Evolutionary conservation across 2,113 vertebrate genomes (phyloP).

Genomic region (Cnemophilus loriae): DNA sequence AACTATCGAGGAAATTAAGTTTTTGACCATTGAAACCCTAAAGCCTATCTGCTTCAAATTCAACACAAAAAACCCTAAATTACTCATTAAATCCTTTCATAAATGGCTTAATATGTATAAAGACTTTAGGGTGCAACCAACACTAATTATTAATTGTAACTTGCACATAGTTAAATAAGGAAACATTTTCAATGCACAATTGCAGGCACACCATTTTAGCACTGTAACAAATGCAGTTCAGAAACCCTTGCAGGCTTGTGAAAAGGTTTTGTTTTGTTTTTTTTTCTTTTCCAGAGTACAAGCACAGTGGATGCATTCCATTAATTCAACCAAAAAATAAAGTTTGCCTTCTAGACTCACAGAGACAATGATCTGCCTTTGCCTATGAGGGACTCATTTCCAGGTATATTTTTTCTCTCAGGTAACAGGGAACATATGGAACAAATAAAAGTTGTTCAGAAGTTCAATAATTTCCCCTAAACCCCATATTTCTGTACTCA

Average conservation of each 20-base stretch:
- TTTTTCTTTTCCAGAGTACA: background rate
- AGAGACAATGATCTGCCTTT: background rate
- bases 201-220: background rate
- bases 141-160: background rate
- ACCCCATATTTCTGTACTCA: background rate
- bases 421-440: rapidly evolving
- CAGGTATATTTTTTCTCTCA: background rate
- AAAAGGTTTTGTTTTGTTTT: background rate
- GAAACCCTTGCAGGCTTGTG: background rate
- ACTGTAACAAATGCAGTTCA: background rate
- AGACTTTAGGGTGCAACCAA: background rate
- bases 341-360: background rate
- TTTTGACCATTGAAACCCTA: background rate
- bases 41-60: background rate
- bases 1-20: background rate
- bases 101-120: background rate
- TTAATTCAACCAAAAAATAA: background rate
- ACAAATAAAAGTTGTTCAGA: background rate
- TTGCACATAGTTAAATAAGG: background rate
- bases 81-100: background rate
- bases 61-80: background rate
- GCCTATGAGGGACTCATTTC: background rate
- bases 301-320: background rate
- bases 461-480: background rate
- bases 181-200: background rate